Percentiles rank a stretch among this genome's conserved stretches.
Evolutionary conservation across 2,888 invertebrate species (phyloP).

Genomic region (Trimorus sp.): DNA sequence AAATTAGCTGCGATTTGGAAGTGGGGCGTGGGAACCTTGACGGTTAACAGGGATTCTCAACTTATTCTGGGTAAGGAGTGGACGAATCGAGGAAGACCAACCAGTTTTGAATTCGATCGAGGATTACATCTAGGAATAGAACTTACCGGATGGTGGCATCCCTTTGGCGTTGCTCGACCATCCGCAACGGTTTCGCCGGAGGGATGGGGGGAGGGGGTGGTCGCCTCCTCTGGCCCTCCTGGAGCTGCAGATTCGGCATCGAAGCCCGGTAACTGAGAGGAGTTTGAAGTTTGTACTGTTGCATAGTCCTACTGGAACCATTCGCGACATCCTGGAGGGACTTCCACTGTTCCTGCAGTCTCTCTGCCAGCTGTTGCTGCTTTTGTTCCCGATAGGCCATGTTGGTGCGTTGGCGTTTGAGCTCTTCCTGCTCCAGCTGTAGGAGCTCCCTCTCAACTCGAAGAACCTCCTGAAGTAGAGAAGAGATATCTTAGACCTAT

Average conservation of each 20-base stretch:
- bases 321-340: conserved; percentile 85
- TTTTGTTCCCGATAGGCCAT: conserved; percentile 84
- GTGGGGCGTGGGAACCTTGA: no score
- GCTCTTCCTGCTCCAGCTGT: conserved; percentile 89
- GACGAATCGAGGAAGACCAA: no score
- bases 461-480: conserved; percentile 84
- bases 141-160: conserved; percentile 78
- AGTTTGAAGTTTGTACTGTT: conserved; percentile 80
- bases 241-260: conserved; percentile 84
- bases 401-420: conserved; percentile 89
- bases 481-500: background rate
- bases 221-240: conserved; percentile 79
- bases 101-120: background rate
- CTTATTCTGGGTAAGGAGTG: no score
- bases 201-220: conserved; percentile 83
- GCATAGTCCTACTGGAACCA: conserved; percentile 72
- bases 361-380: conserved; percentile 78
- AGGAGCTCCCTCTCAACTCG: conserved; percentile 90
- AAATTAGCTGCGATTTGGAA: no score
- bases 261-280: conserved; percentile 83
- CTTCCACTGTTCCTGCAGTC: conserved; percentile 79
- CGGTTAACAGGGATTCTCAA: no score
- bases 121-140: background rate
- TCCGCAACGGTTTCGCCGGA: conserved; percentile 83
- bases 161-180: conserved; percentile 77